Conservation (phyloP, 2,113 vertebrate species). For the Leptobrachium leishanense region DNA sequence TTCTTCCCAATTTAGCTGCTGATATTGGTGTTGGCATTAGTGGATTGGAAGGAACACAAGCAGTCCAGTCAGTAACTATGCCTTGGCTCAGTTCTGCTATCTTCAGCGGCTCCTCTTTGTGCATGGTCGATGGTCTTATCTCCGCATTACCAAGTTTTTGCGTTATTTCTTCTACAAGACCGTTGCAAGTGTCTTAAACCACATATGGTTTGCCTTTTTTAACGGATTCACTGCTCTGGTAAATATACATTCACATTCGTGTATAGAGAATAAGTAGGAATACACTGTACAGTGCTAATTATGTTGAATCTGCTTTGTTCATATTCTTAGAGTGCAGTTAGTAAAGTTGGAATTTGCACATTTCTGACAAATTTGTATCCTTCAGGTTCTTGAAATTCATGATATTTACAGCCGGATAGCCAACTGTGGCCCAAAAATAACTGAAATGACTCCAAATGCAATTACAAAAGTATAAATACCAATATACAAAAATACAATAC, state of each 20-base stretch:
- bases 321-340: no score
- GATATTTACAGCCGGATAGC: no score
- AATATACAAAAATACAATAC: no score
- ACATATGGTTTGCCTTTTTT: conserved; percentile 87
- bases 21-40: conserved; percentile 87
- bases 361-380: no score
- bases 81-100: conserved; percentile 82
- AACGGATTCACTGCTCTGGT: conserved; percentile 85
- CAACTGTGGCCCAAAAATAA: no score
- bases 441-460: no score
- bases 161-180: conserved; percentile 90
- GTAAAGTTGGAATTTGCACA: no score
- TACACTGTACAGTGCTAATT: no score
- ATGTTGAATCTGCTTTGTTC: no score
- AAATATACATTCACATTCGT: neutral
- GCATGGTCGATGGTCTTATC: conserved; percentile 89
- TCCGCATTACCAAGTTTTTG: conserved; percentile 82
- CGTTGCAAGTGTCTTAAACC: conserved; percentile 74
- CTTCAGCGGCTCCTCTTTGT: conserved; percentile 82
- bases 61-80: conserved; percentile 85
- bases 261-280: no score
- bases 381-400: no score
- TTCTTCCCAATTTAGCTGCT: conserved; percentile 65
- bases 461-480: no score
- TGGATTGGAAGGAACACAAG: conserved; percentile 86